Percentiles rank a stretch among this genome's conserved stretches.
Conservation (phyloP, 2,797 vertebrate genomes). For the Pterois miles region DNA sequence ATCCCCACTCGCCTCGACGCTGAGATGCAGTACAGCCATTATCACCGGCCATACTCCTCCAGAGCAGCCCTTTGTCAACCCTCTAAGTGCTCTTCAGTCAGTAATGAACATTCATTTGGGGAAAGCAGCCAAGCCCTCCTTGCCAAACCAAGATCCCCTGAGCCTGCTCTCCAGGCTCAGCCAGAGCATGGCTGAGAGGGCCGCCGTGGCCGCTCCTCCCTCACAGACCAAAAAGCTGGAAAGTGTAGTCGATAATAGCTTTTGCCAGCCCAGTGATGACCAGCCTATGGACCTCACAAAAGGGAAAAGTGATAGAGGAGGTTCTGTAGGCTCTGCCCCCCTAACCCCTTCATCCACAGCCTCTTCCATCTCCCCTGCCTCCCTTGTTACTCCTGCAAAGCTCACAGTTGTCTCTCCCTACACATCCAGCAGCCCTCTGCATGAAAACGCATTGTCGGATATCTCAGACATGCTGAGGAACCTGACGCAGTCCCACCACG, state of each 20-base stretch:
- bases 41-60: conserved; percentile 93
- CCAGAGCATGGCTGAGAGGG: conserved; percentile 97
- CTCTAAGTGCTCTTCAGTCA: conserved; percentile 97
- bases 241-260: conserved; percentile 83
- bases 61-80: conserved; percentile 97
- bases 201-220: conserved; percentile 91
- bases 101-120: conserved; percentile 99
- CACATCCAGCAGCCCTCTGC: conserved; percentile 94
- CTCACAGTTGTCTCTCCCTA: conserved; percentile 89
- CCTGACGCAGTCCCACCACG: conserved; percentile 93
- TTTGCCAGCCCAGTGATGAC: conserved; percentile 92
- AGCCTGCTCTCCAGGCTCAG: conserved; percentile 99
- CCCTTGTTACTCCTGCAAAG: conserved; percentile 90
- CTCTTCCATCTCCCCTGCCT: conserved; percentile 89
- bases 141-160: conserved; percentile 95
- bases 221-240: conserved; percentile 89
- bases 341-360: conserved; percentile 91
- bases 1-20: conserved; percentile 79
- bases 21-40: conserved; percentile 91
- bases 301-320: conserved; percentile 92
- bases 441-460: conserved; percentile 97
- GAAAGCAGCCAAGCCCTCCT: conserved; percentile 96
- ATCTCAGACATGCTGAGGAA: conserved; percentile 99
- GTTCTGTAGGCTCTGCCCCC: conserved; percentile 88
- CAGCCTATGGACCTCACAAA: conserved; percentile 99